These are phyloP conservation scores for Brachyhypopomus gauderio DNA, from an alignment of 2,113 vertebrate genomes.

Conservation along the genomic window DNA sequence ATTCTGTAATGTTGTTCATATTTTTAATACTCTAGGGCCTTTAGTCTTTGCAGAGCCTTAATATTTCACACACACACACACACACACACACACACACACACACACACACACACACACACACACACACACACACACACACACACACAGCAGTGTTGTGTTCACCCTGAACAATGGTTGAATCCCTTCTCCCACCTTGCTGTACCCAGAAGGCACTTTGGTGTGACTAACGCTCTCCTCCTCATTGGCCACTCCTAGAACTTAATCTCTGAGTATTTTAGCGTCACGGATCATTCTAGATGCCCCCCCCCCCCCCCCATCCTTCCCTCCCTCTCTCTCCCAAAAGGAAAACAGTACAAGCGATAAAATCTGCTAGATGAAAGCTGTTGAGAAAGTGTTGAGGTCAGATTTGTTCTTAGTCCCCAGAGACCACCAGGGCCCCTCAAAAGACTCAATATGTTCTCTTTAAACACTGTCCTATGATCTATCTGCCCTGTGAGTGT, in stretches of 20 bases:
- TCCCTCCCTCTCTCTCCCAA: neutral
- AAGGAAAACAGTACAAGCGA: conserved; percentile 56
- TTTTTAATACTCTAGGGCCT: conserved; percentile 16
- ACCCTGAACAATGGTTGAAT: conserved; percentile 35
- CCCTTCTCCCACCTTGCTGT: conserved; percentile 14
- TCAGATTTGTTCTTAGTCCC: conserved; percentile 50
- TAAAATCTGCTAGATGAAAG: conserved; percentile 52
- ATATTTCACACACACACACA: conserved; percentile 9
- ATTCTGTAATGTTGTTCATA: neutral
- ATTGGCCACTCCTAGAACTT: conserved; percentile 43
- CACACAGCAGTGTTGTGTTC: neutral
- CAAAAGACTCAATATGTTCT: conserved; percentile 18
- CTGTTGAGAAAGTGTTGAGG: conserved; percentile 52
- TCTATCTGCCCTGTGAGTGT: conserved; percentile 4
- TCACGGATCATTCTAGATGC: conserved; percentile 39
- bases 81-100: too few species aligned
- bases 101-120: too few species aligned
- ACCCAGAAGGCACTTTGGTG: conserved; percentile 35
- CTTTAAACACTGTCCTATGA: conserved; percentile 15
- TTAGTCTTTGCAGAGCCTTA: conserved; percentile 22
- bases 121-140: conserved; percentile 7
- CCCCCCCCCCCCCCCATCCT: too few species aligned
- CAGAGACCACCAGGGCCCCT: conserved; percentile 32
- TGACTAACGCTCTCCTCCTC: conserved; percentile 39
- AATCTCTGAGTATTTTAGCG: conserved; percentile 51